Percentiles rank a stretch among this genome's conserved stretches.
Conservation (phyloP, 2,888 invertebrate genomes). For the Aporophyla lueneburgensis region DNA sequence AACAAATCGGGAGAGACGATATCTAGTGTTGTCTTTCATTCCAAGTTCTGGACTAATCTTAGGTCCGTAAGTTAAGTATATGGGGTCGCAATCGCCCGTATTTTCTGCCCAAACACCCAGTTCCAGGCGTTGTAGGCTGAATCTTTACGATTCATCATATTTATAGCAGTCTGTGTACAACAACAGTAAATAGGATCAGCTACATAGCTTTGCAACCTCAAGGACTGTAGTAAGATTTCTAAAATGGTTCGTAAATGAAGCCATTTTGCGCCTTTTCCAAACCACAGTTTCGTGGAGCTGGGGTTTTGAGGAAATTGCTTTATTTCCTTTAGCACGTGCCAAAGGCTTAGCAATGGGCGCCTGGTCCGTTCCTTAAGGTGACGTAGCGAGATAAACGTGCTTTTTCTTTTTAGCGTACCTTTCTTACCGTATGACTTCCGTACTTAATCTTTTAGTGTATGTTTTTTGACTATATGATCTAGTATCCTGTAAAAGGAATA, state of each 20-base stretch:
- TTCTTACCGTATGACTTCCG: no score
- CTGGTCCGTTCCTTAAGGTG: neutral
- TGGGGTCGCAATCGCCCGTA: no score
- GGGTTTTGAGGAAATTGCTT: slow-evolving; percentile 31
- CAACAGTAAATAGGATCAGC: neutral
- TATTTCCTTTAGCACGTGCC: slow-evolving; percentile 35
- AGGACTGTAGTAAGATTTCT: slow-evolving; percentile 2
- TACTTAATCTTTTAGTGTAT: no score
- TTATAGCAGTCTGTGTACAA: neutral
- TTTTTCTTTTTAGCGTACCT: no score
- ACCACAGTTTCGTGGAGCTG: slow-evolving; percentile 24
- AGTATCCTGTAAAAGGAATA: no score
- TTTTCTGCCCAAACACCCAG: no score
- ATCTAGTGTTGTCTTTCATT: no score
- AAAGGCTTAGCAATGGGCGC: neutral
- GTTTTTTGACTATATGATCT: no score
- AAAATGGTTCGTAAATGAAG: slow-evolving; percentile 15
- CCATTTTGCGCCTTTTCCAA: slow-evolving; percentile 16
- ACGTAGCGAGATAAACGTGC: no score
- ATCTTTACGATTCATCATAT: neutral
- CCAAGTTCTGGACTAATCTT: no score
- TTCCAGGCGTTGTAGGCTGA: neutral
- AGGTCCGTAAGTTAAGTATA: no score
- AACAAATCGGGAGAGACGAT: no score
- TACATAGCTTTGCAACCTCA: neutral